Conservation (phyloP, 2,888 invertebrate species). For the Isoperla grammatica region DNA sequence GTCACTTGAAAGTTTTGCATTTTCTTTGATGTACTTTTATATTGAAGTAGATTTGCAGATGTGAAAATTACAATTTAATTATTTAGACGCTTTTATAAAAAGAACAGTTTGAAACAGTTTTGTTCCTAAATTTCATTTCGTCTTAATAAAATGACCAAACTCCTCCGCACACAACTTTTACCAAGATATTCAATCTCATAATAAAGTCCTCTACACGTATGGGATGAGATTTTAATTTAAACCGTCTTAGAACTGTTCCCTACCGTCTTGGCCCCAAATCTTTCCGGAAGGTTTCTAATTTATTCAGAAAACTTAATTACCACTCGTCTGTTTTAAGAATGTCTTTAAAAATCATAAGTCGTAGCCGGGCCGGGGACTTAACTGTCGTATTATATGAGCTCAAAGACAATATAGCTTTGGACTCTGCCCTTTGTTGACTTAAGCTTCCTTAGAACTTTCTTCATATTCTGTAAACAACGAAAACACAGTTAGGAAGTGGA, state of each 20-base stretch:
- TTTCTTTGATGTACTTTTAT: constrained; percentile 2
- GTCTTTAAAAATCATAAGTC: constrained; percentile 24
- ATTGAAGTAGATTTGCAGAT: constrained; percentile 16
- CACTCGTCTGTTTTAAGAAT: constrained; percentile 22
- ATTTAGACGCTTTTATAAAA: constrained; percentile 1
- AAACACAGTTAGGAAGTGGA: no score
- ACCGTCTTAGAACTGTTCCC: constrained; percentile 18
- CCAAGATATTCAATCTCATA: constrained; percentile 4
- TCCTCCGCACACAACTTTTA: constrained; percentile 3
- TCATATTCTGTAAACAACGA: neutral
- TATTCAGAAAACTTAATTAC: constrained; percentile 29
- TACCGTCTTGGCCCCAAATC: constrained; percentile 16
- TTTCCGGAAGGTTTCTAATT: constrained; percentile 24
- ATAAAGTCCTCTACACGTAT: constrained; percentile 15
- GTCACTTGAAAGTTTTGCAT: constrained; percentile 4
- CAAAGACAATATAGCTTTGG: neutral
- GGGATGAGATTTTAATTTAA: constrained; percentile 23
- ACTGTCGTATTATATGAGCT: no score
- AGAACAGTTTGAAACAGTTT: constrained; percentile 1
- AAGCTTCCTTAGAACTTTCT: neutral
- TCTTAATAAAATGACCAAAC: constrained; percentile 14
- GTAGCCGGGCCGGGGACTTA: constrained; percentile 13
- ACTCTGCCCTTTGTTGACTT: neutral
- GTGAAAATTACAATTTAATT: constrained; percentile 18
- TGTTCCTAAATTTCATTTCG: constrained; percentile 7